Conservation (phyloP, 2,888 invertebrate genomes). For the Psylliodes chrysocephalus region DNA sequence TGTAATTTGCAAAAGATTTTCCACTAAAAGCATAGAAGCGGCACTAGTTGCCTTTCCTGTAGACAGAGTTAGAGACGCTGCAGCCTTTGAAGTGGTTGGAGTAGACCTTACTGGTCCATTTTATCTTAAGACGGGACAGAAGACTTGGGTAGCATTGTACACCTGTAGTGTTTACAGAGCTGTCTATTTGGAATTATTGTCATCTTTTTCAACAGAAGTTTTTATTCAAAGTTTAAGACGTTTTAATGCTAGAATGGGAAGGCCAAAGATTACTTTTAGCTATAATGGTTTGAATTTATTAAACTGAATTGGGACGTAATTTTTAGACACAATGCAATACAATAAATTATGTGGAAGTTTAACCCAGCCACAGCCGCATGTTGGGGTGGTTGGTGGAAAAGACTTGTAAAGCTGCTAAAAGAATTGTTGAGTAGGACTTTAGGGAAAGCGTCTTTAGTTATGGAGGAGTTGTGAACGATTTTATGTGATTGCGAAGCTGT, state of each 20-base stretch:
- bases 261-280: not conserved
- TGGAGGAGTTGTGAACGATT: not conserved
- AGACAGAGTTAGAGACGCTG: too few species aligned
- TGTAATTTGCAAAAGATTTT: constrained; percentile 38
- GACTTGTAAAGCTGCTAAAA: too few species aligned
- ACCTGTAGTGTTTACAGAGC: constrained; percentile 60
- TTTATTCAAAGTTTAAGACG: too few species aligned
- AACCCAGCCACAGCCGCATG: too few species aligned
- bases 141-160: constrained; percentile 55
- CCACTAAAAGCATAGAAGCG: constrained; percentile 36
- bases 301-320: not conserved
- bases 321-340: too few species aligned
- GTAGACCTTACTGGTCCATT: constrained; percentile 45
- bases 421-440: not conserved
- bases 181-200: constrained; percentile 57
- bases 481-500: not conserved
- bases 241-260: too few species aligned
- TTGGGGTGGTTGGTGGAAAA: not conserved
- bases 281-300: not conserved
- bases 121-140: constrained; percentile 43
- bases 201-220: constrained; percentile 47
- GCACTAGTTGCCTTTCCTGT: too few species aligned
- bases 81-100: too few species aligned
- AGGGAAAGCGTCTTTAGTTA: not conserved
- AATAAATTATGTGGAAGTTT: too few species aligned